These are phyloP conservation scores for Oryzias melastigma DNA, from an alignment of 2,113 vertebrate species.

Conservation along the genomic window DNA sequence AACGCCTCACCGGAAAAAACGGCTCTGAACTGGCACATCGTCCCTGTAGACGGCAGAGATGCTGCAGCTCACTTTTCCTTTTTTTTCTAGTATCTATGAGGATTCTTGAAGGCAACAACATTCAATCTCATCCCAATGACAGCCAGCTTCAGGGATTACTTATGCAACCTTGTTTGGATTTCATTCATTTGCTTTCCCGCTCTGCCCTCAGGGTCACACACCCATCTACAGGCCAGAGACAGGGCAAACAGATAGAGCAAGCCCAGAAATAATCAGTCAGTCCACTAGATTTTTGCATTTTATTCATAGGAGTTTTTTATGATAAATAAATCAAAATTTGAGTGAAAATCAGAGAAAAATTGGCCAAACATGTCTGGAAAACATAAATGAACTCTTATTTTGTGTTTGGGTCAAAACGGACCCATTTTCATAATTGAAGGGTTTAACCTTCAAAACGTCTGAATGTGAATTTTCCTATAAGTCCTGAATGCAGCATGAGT, in stretches of 20 bases:
- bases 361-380: too few relatives aligned
- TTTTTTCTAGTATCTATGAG: background rate
- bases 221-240: too few relatives aligned
- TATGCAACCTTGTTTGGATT: constrained; percentile 15
- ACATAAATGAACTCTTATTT: too few relatives aligned
- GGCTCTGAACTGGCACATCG: constrained; percentile 16
- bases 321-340: too few relatives aligned
- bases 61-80: constrained; percentile 42
- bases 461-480: constrained; percentile 49
- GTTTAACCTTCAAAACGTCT: constrained; percentile 32
- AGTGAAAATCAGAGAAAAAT: too few relatives aligned
- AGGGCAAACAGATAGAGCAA: too few relatives aligned
- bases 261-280: too few relatives aligned
- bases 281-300: too few relatives aligned
- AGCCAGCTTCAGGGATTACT: constrained; percentile 9
- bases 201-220: too few relatives aligned
- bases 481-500: constrained; percentile 43
- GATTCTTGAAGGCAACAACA: constrained; percentile 9
- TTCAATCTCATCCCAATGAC: background rate
- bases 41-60: constrained; percentile 80
- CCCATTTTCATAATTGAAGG: background rate
- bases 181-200: too few relatives aligned
- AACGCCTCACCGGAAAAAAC: constrained; percentile 3
- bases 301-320: too few relatives aligned
- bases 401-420: too few relatives aligned